Base-by-base conservation (phyloP, 2,888 invertebrate genomes). In the Cordilura impudica region DNA sequence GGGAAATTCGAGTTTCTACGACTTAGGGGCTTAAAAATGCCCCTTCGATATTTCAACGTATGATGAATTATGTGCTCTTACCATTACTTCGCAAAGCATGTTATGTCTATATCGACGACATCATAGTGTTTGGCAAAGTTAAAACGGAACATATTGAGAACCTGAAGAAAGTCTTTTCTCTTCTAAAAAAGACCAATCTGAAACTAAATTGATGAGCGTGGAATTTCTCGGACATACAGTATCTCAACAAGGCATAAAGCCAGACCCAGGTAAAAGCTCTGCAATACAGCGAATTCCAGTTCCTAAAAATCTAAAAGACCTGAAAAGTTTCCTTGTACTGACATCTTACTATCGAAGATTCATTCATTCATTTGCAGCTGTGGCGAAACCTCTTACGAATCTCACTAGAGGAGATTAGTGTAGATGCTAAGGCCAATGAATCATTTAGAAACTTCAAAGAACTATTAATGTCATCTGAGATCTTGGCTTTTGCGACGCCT, bases 381-480 rank as follows among this genome's bases (percentile, higher is more conserved):
- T 39, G n/a, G 63, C 66, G 51, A 66, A 47, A 47, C 53, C 21
- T 45, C 49, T 70, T 45, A 71, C 61, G 43, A 65, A 54, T 5
- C 58, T 43, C 14, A 66, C 66, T 18, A 69, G 56, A 47, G 70
- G 65, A 26, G n/a, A 58, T 77, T 1, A 10, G 8, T 6, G 16
- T 77, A 18, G 45, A 54, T 7, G 26, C 19, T 1, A 58, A 58
- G 26, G 53, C 47, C n/a, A 23, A 63, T 2, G 35, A 65, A 23
- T 56, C 69, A 10, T 65, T 81, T 47, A 63, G 56, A 12, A 35
- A 69, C 6, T n/a, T 73, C 1, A 69, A 78, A 47, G 12, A 67
- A 10, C 2, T 60, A 21, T 43, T 82, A 10, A 54, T 54, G 12
- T 75, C 75, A 8, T 39, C 72, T 0, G 78, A n/a, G n/a, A n/a